Conservation (phyloP, 92 coral and sea anemone species). For the Nematostella vectensis region DNA sequence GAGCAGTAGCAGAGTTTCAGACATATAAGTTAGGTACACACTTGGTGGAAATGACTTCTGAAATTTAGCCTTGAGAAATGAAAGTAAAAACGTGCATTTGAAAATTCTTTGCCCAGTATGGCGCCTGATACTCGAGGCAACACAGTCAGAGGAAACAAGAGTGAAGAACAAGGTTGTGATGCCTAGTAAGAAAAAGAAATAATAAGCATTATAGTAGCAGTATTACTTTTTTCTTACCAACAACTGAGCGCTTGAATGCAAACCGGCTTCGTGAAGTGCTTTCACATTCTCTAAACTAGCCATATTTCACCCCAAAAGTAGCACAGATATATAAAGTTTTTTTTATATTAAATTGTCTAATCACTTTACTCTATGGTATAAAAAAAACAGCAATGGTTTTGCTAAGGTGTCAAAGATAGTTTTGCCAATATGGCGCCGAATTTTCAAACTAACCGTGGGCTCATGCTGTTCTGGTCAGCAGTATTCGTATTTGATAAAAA, state of each 20-base stretch:
- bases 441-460: constrained; percentile 25
- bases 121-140: background rate
- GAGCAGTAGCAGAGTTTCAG: no score
- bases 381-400: no score
- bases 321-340: background rate
- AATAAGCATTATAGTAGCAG: no score
- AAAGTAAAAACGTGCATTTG: background rate
- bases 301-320: constrained; percentile 21
- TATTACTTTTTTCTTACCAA: constrained; percentile 50
- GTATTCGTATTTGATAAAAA: background rate
- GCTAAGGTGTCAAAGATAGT: background rate
- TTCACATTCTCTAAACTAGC: constrained; percentile 74
- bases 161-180: no score
- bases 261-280: constrained; percentile 76
- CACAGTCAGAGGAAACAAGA: no score
- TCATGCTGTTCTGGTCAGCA: background rate
- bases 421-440: constrained; percentile 9
- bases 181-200: background rate
- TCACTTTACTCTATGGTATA: no score
- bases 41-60: no score
- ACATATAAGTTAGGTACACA: no score
- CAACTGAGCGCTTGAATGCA: constrained; percentile 62
- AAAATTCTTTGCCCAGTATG: background rate
- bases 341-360: no score
- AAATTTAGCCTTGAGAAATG: no score